A percentile compares a stretch with the other conserved stretches of the same genome.
These are phyloP conservation scores for Gallinago stenura DNA, from an alignment of 2,797 vertebrate species.

Conservation along the genomic window DNA sequence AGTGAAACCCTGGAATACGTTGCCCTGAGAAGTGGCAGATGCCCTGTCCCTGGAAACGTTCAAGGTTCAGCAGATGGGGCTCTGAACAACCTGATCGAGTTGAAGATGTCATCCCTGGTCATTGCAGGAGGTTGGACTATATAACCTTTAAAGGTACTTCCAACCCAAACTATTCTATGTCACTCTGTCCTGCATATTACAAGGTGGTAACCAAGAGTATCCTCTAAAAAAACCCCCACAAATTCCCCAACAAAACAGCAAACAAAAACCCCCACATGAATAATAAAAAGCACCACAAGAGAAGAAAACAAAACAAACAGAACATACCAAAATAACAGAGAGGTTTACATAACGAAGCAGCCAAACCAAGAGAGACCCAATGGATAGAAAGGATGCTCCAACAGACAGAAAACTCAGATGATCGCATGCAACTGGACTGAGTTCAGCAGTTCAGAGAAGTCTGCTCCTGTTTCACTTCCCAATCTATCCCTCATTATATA, in stretches of 20 bases:
- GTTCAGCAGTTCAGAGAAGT: neutral
- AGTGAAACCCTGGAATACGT: neutral
- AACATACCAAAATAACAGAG: neutral
- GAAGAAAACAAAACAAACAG: neutral
- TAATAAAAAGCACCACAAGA: neutral
- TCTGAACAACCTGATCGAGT: neutral
- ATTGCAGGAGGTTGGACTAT: neutral
- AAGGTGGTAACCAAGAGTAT: neutral
- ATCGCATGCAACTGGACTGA: neutral
- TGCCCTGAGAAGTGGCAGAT: neutral
- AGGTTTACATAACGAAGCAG: accelerated
- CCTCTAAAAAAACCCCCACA: neutral
- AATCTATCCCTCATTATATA: neutral
- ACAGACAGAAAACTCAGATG: neutral
- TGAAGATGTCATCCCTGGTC: neutral
- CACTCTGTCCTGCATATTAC: neutral
- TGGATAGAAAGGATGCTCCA: neutral
- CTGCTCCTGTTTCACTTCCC: neutral
- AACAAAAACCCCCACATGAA: neutral
- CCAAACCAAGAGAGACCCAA: neutral
- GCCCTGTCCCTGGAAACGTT: neutral
- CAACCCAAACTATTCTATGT: neutral
- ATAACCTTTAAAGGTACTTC: neutral
- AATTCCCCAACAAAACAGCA: accelerated
- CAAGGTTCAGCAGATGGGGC: neutral